These are phyloP conservation scores for Zaprionus ornatus DNA, from an alignment of 1,140 invertebrate genomes.

Conservation along the genomic window DNA sequence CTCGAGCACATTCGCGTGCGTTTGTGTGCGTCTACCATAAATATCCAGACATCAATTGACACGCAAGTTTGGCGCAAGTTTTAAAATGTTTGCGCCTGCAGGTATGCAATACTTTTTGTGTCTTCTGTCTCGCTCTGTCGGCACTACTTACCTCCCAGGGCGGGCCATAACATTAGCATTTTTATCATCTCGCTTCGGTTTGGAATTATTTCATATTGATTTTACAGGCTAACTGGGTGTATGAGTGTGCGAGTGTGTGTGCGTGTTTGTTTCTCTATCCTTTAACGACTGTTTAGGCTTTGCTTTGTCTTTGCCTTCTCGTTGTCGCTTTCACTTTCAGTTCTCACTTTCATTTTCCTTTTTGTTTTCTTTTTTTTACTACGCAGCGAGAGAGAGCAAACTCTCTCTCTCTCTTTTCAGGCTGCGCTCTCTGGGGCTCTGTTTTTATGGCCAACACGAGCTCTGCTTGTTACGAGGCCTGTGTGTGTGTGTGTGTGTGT, in stretches of 20 bases:
- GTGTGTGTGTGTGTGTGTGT: constrained; percentile 4
- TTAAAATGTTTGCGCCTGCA: constrained; percentile 34
- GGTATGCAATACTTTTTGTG: constrained; percentile 14
- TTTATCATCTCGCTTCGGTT: constrained; percentile 50
- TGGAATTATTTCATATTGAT: constrained; percentile 67
- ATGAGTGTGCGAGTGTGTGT: not conserved
- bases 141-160: constrained; percentile 31
- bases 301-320: constrained; percentile 25
- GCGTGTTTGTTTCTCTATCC: constrained; percentile 50
- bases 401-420: constrained; percentile 30
- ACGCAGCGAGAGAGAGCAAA: constrained; percentile 5
- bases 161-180: constrained; percentile 51
- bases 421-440: constrained; percentile 3
- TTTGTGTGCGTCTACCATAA: constrained; percentile 49
- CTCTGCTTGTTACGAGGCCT: constrained; percentile 46
- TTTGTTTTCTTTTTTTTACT: constrained; percentile 26
- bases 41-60: constrained; percentile 53
- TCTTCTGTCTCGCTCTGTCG: constrained; percentile 32
- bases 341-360: constrained; percentile 44
- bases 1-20: constrained; percentile 48
- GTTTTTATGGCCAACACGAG: constrained; percentile 75
- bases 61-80: constrained; percentile 32
- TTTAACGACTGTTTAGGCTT: constrained; percentile 28
- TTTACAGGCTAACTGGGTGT: constrained; percentile 44
- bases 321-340: constrained; percentile 34